Evolutionary conservation across 2,113 vertebrate genomes (phyloP).

Genomic region (Copsychus sechellarum): DNA sequence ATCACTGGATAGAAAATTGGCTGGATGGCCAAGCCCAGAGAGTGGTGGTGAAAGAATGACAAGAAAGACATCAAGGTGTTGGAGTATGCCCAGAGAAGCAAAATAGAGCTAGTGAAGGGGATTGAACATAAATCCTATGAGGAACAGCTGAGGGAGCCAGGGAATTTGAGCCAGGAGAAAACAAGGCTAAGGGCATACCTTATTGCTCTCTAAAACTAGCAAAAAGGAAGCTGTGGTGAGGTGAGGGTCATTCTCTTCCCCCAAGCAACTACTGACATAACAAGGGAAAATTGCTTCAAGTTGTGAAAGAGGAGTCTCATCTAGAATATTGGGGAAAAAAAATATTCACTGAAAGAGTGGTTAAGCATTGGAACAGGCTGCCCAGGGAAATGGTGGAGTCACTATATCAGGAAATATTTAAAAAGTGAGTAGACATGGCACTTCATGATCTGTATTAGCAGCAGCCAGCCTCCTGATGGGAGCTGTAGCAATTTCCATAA

Average conservation of each 20-base stretch:
- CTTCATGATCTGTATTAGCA: not conserved
- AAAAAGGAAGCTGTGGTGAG: not conserved
- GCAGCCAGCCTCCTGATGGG: not conserved
- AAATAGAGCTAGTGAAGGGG: rapidly evolving
- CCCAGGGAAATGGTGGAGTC: not conserved
- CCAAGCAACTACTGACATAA: not conserved
- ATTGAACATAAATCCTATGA: not conserved
- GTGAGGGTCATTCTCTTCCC: not conserved
- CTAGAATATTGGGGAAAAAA: not conserved
- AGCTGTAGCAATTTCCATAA: not conserved
- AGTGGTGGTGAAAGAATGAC: not conserved
- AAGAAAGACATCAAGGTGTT: not conserved
- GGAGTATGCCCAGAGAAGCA: not conserved
- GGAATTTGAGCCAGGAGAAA: not conserved
- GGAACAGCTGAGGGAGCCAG: not conserved
- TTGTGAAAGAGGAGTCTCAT: not conserved
- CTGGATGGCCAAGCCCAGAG: not conserved
- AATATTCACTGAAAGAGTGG: not conserved
- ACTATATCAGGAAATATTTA: not conserved
- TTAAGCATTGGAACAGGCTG: not conserved
- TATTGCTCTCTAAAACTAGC: not conserved
- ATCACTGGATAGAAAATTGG: not conserved
- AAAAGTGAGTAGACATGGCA: not conserved
- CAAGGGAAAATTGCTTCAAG: not conserved
- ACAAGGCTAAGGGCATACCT: not conserved